Percentiles rank a stretch among this genome's conserved stretches.
These are phyloP conservation scores for Drosophila barbarae DNA, from an alignment of 2,888 invertebrate species.

Conservation along the genomic window DNA sequence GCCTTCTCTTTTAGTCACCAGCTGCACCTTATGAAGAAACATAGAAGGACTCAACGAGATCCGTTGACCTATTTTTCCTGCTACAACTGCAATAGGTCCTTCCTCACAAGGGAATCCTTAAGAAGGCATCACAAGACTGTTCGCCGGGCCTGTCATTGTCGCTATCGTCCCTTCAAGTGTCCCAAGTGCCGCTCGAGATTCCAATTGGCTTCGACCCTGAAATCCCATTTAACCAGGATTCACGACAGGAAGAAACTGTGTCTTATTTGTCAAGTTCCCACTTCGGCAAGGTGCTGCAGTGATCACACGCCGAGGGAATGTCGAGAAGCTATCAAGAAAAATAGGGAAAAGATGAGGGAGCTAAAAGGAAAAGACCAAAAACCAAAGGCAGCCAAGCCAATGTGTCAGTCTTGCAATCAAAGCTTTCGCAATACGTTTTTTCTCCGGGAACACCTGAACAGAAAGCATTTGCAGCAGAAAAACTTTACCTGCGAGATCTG, in stretches of 20 bases:
- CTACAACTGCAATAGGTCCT: constrained; percentile 23
- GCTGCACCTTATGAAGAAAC: constrained; percentile 23
- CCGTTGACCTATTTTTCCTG: neutral
- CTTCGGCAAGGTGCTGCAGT: constrained; percentile 28
- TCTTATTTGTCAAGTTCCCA: constrained; percentile 30
- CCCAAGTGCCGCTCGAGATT: constrained; percentile 26
- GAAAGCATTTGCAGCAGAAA: constrained; percentile 28
- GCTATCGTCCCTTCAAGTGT: constrained; percentile 27
- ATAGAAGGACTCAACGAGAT: neutral
- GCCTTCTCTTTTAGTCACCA: constrained; percentile 39
- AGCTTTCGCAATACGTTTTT: constrained; percentile 4
- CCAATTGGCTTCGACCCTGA: constrained; percentile 24
- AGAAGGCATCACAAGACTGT: constrained; percentile 11
- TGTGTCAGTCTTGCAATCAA: constrained; percentile 24
- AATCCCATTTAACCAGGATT: constrained; percentile 3
- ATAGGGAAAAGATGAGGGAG: neutral
- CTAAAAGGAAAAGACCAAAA: constrained; percentile 14
- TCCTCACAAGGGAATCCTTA: constrained; percentile 8
- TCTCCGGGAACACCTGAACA: constrained; percentile 27
- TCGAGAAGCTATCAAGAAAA: constrained; percentile 15
- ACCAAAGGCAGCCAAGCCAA: neutral
- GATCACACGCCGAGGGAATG: constrained; percentile 28
- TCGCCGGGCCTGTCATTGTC: neutral
- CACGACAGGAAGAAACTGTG: constrained; percentile 33
- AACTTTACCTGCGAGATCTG: constrained; percentile 46